Conservation (phyloP, 2,113 vertebrate genomes). For the Proterorhinus semilunaris region DNA sequence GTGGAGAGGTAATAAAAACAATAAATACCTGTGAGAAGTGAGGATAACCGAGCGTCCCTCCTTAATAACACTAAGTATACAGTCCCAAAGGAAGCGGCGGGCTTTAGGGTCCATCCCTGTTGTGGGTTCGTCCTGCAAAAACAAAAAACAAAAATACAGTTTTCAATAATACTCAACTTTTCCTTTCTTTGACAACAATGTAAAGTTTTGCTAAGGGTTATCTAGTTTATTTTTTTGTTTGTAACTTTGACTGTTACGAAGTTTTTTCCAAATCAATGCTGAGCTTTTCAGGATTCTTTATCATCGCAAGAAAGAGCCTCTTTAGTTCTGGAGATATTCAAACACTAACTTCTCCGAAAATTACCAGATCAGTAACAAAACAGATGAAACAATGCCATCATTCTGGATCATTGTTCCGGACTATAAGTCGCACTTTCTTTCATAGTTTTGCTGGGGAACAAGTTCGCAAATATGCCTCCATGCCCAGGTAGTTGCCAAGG, state of each 20-base stretch:
- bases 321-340: too few species aligned
- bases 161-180: background rate
- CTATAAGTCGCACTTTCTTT: too few species aligned
- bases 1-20: slow-evolving; percentile 5
- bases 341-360: too few species aligned
- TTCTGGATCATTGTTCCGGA: too few species aligned
- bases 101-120: slow-evolving; percentile 99
- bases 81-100: slow-evolving; percentile 95
- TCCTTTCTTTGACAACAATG: background rate
- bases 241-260: background rate
- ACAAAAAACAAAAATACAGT: background rate
- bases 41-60: slow-evolving; percentile 94
- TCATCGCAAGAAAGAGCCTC: too few species aligned
- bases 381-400: too few species aligned
- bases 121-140: slow-evolving; percentile 90
- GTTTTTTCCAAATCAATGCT: too few species aligned
- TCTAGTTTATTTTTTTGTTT: background rate
- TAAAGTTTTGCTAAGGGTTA: background rate
- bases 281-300: too few species aligned
- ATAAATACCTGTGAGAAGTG: slow-evolving; percentile 90
- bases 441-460: too few species aligned
- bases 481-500: too few species aligned
- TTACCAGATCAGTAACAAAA: too few species aligned
- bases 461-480: too few species aligned
- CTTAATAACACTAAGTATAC: slow-evolving; percentile 90